phyloP scores from a whole-genome alignment of 2,113 vertebrate genomes.

The Psilopogon haemacephalus region DNA sequence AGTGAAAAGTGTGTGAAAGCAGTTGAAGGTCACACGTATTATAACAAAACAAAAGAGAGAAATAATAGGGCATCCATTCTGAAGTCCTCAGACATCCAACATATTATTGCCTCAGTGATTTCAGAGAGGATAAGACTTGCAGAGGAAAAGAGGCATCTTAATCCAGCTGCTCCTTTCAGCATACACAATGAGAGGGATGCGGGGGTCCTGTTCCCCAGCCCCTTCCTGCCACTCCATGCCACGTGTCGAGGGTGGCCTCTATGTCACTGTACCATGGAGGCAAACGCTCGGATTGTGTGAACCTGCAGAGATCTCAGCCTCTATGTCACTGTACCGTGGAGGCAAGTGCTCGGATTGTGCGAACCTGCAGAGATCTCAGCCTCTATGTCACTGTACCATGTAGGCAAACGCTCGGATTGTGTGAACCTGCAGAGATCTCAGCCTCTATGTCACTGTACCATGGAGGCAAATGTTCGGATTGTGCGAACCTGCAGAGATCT shows the following conservation, averaged over 20 bases:
- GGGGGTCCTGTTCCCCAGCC: background rate
- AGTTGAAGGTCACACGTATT: constrained; percentile 66
- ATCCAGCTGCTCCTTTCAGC: constrained; percentile 50
- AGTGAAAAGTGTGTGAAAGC: constrained; percentile 54
- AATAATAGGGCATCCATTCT: constrained; percentile 61
- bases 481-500: background rate
- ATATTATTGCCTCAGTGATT: constrained; percentile 43
- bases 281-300: too few relatives aligned
- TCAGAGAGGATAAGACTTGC: constrained; percentile 17
- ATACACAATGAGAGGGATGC: constrained; percentile 8
- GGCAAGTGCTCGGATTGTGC: background rate
- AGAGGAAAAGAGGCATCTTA: constrained; percentile 32
- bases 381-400: background rate
- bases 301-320: too few relatives aligned
- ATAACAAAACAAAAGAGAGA: constrained; percentile 64
- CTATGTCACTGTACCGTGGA: background rate
- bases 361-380: background rate
- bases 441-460: background rate
- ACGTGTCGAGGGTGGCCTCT: background rate
- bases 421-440: background rate
- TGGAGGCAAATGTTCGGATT: background rate
- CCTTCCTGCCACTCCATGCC: background rate
- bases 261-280: background rate
- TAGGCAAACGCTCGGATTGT: background rate
- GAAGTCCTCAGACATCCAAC: constrained; percentile 46